phyloP scores from a whole-genome alignment of 2,888 invertebrate genomes.

The Tortrix viridana region DNA sequence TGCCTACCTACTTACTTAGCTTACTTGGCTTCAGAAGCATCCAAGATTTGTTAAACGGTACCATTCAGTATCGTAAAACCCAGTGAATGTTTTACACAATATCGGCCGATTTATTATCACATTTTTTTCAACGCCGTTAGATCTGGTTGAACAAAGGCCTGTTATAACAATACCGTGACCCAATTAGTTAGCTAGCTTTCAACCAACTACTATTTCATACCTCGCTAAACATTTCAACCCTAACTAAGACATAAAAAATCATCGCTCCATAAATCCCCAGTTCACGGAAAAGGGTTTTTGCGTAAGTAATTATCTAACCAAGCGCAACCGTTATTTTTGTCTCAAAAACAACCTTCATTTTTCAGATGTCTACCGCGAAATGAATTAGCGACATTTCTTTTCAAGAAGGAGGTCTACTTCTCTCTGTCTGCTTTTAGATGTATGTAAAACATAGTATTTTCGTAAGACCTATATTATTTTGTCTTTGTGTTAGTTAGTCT shows the following conservation, averaged over 20 bases:
- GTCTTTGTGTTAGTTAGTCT: too few relatives aligned
- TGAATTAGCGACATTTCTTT: background rate
- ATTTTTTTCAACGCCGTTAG: too few relatives aligned
- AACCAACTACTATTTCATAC: background rate
- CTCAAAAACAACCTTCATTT: constrained; percentile 19
- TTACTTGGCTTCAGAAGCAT: too few relatives aligned
- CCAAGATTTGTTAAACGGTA: too few relatives aligned
- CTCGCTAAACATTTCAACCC: background rate
- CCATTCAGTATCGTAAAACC: too few relatives aligned
- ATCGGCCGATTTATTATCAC: too few relatives aligned
- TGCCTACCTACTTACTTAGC: too few relatives aligned
- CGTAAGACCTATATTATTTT: too few relatives aligned
- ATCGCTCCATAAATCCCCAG: constrained; percentile 21
- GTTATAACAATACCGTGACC: background rate
- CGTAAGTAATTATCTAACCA: constrained; percentile 16
- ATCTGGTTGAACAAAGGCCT: too few relatives aligned
- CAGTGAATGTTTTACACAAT: too few relatives aligned
- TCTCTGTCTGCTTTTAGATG: background rate
- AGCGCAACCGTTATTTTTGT: constrained; percentile 21
- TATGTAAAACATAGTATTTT: background rate
- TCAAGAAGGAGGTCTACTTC: background rate
- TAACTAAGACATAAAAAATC: constrained; percentile 11
- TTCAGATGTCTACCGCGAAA: constrained; percentile 3
- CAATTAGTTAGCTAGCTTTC: background rate
- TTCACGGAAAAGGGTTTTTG: constrained; percentile 2